Evolutionary conservation across 2,113 vertebrate genomes (phyloP).

Genomic region (Rhineura floridana): DNA sequence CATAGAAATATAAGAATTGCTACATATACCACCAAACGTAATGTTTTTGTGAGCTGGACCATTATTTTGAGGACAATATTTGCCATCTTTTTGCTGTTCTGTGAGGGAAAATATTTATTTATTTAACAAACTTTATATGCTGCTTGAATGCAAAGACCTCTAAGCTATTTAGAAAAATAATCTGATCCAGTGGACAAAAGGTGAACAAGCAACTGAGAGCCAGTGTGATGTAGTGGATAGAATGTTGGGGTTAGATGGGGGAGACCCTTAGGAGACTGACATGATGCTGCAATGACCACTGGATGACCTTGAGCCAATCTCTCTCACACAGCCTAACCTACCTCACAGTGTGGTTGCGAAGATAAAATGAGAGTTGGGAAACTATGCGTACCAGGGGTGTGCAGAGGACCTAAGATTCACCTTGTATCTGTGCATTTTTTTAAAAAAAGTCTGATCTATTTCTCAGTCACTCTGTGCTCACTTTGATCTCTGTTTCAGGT

Average conservation of each 20-base stretch:
- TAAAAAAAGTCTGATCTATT: too few relatives aligned
- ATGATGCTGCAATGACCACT: background rate
- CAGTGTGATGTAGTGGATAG: background rate
- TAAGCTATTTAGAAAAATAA: too few relatives aligned
- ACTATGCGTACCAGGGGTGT: background rate
- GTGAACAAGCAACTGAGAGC: background rate
- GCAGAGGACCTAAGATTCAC: too few relatives aligned
- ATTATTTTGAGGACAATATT: background rate
- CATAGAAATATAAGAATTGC: background rate
- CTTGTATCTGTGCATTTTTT: too few relatives aligned
- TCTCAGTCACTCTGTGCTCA: too few relatives aligned
- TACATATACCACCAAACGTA: conserved; percentile 9
- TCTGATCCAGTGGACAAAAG: background rate
- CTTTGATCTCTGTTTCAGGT: too few relatives aligned
- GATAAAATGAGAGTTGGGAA: background rate
- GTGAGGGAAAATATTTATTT: background rate
- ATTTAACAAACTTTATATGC: too few relatives aligned
- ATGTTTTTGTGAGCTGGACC: background rate
- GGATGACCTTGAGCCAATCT: background rate
- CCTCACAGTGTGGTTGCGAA: too few relatives aligned
- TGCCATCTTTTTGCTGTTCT: conserved; percentile 24
- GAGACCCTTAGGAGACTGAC: background rate
- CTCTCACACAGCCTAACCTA: background rate
- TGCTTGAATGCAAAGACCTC: too few relatives aligned
- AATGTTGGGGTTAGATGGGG: background rate